Base-by-base conservation (phyloP, 2,113 vertebrate genomes). In the Chamaea fasciata region DNA sequence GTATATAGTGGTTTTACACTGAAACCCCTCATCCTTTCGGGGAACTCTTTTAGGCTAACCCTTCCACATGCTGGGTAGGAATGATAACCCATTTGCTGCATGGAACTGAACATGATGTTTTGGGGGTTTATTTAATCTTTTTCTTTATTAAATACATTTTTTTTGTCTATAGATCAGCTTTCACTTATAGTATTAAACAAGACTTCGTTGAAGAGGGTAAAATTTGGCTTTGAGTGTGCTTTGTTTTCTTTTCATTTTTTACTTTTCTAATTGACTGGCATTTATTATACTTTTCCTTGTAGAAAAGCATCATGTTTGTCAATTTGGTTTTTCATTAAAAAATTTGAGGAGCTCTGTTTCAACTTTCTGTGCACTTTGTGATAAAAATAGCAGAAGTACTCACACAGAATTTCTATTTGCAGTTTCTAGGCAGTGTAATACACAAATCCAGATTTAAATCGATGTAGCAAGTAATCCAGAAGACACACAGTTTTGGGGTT, bases 381-480 rank as follows among this genome's bases (percentile, higher is more conserved):
- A 50, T 91, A 95, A 92, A 96, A 92, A 85, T 91, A 95, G 62
- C 53, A 60, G 87, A 69, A 68, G 56, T 62, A 73, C 24, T 94
- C 30, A 12, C 67, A 41, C 21, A 62, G 73, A 87, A 76, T 87
- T 92, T 91, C 53, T 95, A 7, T 81, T 89, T 64, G 49, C 65
- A 63, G 56, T 95, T 88, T 87, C 62, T 82, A 57, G 77, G 83
- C 60, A 82, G 18, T 11, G 53, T 76, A 67, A 33, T 73, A 53
- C 14, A 15, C 2, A 1, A 94, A 73, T 79, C 31, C 23, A 70
- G 42, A 50, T 91, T 76, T 69, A 81, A 87, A 57, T 30, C 0
- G 0, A 42, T 85, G 30, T 9, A 59, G 59, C 39, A 59, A 74
- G 24, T 88, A 89, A 62, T 22, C 21, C 46, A 69, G 70, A 76